These are phyloP conservation scores for Sorex araneus DNA, from an alignment of 2,113 vertebrate genomes.

Conservation along the genomic window DNA sequence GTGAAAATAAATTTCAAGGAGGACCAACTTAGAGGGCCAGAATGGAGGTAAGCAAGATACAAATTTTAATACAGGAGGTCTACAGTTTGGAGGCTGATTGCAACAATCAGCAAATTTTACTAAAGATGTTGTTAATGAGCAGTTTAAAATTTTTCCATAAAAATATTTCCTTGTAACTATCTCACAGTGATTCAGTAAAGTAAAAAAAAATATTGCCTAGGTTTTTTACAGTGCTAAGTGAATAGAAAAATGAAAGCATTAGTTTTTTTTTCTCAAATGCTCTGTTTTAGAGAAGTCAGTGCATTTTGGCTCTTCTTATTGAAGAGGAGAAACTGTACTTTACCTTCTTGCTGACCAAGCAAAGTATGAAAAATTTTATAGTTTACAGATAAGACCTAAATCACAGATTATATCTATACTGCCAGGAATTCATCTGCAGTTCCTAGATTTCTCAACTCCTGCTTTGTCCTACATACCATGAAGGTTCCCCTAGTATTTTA, in stretches of 20 bases:
- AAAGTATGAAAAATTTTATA: conserved; percentile 46
- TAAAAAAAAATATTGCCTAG: conserved; percentile 23
- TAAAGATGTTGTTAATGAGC: not conserved
- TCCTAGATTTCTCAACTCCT: conserved; percentile 41
- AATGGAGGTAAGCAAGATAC: not conserved
- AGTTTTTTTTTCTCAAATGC: conserved; percentile 53
- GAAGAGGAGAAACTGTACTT: conserved; percentile 51
- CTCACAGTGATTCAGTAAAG: too few relatives aligned
- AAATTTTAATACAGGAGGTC: not conserved
- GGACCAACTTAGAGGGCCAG: not conserved
- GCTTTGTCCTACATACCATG: not conserved
- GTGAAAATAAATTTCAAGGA: conserved; percentile 28
- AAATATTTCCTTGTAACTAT: not conserved
- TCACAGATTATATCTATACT: conserved; percentile 36
- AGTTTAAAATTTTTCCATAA: conserved; percentile 42
- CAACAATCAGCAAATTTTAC: conserved; percentile 31
- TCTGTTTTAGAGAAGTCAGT: conserved; percentile 34
- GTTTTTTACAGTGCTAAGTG: not conserved
- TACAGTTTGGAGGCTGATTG: conserved; percentile 1
- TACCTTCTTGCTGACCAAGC: conserved; percentile 27
- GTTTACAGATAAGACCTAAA: conserved; percentile 43
- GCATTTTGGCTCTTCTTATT: not conserved
- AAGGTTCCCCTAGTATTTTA: conserved; percentile 16
- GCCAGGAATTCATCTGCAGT: conserved; percentile 28
- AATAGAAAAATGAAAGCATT: not conserved